Evolutionary conservation across 2,888 invertebrate genomes (phyloP), one percentile per base, ranked within the genome.

Genomic region (Bombylius major): DNA sequence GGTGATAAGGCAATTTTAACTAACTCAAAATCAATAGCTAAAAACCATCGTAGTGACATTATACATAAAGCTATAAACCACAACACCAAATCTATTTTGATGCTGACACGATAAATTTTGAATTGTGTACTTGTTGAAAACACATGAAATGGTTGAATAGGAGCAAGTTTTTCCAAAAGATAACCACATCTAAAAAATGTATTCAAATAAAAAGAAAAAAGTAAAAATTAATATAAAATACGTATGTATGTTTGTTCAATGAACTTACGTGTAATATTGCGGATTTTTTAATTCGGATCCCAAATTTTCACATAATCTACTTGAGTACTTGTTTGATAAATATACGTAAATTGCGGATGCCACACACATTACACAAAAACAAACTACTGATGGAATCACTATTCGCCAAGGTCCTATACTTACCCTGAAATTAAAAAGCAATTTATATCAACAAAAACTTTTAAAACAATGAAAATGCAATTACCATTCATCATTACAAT

Each of bases 341-440:
- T 69, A 62, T 5, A 67, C 63, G 50, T 70, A 70, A 6, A 62
- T 56, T 0, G 64, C 54, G 49, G 66, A 66, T 32, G 64, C 58
- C 13, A 70, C 31, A 1, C 67, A 61, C 71, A 72, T 71, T 47
- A 69, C 56, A 32, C 65, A 55, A 45, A 72, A 71, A 14, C 69
- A 65, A 9, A 63, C 55, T 34, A 70, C 67, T 33, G 71, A 68
- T 39, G 71, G 71, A 58, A 69, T 60, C 8, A 71, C 71, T 60
- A 71, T 72, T 45, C 70, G 67, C 72, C 72, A 71, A 1, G 72
- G 71, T 50, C 71, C 66, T 5, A 72, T 72, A 51, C 71, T 62
- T 9, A 70, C 70, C 53, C 71, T 70, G 49, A 1, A 57, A 42
- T 8, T 42, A 11, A 42, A 42, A 42, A 42, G 12, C 44, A 9